These are phyloP conservation scores for Hapalemur alaotrensis DNA, from an alignment of 2,797 vertebrate genomes.

Conservation along the genomic window DNA sequence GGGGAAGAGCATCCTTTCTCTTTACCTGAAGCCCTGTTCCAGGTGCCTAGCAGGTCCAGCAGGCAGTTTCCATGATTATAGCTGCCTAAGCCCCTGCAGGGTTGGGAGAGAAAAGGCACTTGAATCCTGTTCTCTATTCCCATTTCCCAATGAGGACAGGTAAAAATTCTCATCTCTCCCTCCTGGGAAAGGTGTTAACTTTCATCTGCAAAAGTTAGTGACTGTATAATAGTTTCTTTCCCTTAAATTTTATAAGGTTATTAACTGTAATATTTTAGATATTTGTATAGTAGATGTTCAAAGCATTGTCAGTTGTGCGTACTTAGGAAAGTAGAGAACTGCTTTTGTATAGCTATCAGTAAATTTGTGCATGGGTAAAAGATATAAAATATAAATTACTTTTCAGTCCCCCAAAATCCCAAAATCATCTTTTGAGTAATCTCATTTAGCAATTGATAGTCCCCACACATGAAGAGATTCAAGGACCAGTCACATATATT, in stretches of 20 bases:
- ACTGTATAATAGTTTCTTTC: background rate
- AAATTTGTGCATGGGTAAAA: background rate
- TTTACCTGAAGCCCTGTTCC: background rate
- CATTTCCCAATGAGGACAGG: background rate
- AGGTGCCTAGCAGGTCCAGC: rapidly evolving
- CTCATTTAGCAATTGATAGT: background rate
- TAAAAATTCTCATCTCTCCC: background rate
- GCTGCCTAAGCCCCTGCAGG: background rate
- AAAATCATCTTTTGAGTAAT: background rate
- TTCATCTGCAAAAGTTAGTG: background rate
- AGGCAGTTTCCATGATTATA: too few relatives aligned
- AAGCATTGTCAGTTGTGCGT: background rate
- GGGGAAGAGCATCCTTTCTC: background rate
- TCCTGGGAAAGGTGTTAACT: background rate
- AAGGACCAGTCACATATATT: background rate
- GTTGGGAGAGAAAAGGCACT: background rate
- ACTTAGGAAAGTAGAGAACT: background rate
- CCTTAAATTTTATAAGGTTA: background rate
- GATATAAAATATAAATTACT: background rate
- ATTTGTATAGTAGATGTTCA: background rate
- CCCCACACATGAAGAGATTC: background rate
- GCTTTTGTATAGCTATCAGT: background rate
- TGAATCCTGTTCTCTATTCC: background rate
- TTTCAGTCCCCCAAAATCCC: background rate
- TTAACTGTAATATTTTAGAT: background rate